These are phyloP conservation scores for Stenurella melanura DNA, from an alignment of 2,888 invertebrate genomes.

Conservation along the genomic window DNA sequence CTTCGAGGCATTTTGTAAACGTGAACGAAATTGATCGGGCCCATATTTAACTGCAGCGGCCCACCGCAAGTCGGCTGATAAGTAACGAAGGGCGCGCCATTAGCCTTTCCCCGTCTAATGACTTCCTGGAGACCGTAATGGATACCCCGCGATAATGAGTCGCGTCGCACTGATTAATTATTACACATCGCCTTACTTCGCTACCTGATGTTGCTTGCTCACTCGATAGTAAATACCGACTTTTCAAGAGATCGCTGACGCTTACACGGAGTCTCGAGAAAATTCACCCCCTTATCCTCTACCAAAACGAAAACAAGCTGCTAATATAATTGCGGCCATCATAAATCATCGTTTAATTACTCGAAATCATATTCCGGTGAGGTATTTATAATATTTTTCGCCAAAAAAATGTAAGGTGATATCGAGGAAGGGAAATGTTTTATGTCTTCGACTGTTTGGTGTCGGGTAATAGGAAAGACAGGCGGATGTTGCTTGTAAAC, in stretches of 20 bases:
- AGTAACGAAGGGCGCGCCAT: slow-evolving; percentile 57
- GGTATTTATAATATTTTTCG: slow-evolving; percentile 35
- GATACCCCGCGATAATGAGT: slow-evolving; percentile 70
- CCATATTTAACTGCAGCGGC: slow-evolving; percentile 43
- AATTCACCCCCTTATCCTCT: background rate
- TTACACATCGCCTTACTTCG: slow-evolving; percentile 53
- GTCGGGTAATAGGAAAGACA: slow-evolving; percentile 46
- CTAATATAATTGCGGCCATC: slow-evolving; percentile 9
- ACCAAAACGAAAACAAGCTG: slow-evolving; percentile 20
- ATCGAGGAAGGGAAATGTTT: slow-evolving; percentile 48
- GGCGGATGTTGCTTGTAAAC: slow-evolving; percentile 45
- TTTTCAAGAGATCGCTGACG: slow-evolving; percentile 1
- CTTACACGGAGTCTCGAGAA: background rate
- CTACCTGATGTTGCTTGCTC: slow-evolving; percentile 20
- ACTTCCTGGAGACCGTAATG: slow-evolving; percentile 70
- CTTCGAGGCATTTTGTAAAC: slow-evolving; percentile 18
- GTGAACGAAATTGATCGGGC: slow-evolving; percentile 38
- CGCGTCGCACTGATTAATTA: slow-evolving; percentile 69
- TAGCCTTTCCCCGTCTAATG: slow-evolving; percentile 67
- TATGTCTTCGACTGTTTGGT: slow-evolving; percentile 47
- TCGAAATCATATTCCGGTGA: slow-evolving; percentile 6
- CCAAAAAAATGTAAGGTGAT: slow-evolving; percentile 38
- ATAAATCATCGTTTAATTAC: slow-evolving; percentile 35
- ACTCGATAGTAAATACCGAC: too few species aligned
- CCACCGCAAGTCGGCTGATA: slow-evolving; percentile 44